Percentiles rank a stretch among this genome's conserved stretches.
phyloP scores from a whole-genome alignment of 2,113 vertebrate species.

The Cebidichthys violaceus region DNA sequence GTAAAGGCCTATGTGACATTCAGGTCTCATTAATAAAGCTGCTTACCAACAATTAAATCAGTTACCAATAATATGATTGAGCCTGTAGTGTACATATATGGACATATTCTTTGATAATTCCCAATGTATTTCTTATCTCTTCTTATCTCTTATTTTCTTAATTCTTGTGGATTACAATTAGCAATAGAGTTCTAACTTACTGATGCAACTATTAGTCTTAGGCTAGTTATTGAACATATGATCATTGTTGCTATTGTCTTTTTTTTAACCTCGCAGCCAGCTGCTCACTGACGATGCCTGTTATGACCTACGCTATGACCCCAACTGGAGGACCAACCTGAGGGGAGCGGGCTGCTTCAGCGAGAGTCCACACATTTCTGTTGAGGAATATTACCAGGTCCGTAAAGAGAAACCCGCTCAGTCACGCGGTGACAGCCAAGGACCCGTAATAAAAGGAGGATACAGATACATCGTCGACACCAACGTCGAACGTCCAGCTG shows the following conservation, averaged over 20 bases:
- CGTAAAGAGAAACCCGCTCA: constrained; percentile 22
- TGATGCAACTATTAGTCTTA: not conserved
- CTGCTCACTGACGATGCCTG: constrained; percentile 73
- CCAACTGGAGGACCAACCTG: constrained; percentile 83
- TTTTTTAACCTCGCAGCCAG: constrained; percentile 55
- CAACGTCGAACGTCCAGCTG: constrained; percentile 25
- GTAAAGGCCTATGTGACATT: constrained; percentile 27
- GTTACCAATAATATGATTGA: constrained; percentile 23
- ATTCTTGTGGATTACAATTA: not conserved
- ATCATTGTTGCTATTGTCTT: constrained; percentile 25
- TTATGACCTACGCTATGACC: constrained; percentile 82
- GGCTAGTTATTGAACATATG: not conserved
- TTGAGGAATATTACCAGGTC: constrained; percentile 13
- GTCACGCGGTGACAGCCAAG: constrained; percentile 1
- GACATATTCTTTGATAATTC: constrained; percentile 9
- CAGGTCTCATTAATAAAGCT: constrained; percentile 43
- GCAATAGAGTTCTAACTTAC: not conserved
- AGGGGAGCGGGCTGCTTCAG: constrained; percentile 33
- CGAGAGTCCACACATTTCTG: not conserved
- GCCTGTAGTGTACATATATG: not conserved
- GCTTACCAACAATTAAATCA: constrained; percentile 26
- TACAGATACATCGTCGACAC: constrained; percentile 45
- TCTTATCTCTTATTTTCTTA: not conserved
- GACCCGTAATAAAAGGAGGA: constrained; percentile 22
- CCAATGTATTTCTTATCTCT: not conserved